These are phyloP conservation scores for Drosophila fungiperda DNA, from an alignment of 2,888 invertebrate genomes.

Conservation along the genomic window DNA sequence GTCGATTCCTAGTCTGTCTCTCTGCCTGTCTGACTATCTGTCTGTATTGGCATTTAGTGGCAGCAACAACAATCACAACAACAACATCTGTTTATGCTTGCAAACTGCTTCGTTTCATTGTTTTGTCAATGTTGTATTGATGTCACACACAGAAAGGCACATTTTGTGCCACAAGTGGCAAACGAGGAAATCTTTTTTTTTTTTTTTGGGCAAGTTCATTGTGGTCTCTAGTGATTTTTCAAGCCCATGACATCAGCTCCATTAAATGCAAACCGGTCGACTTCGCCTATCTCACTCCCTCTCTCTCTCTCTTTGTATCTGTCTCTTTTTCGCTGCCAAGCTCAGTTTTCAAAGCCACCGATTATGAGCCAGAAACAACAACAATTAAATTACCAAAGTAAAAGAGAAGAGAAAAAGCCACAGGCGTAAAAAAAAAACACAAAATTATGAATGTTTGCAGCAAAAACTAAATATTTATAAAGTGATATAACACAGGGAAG, in stretches of 20 bases:
- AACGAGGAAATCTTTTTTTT: slow-evolving; percentile 30
- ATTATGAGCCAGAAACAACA: slow-evolving; percentile 44
- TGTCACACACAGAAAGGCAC: slow-evolving; percentile 37
- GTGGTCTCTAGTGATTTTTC: slow-evolving; percentile 45
- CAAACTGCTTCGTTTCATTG: slow-evolving; percentile 28
- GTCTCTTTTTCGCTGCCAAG: slow-evolving; percentile 9
- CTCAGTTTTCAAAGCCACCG: slow-evolving; percentile 70
- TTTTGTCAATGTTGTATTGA: slow-evolving; percentile 68
- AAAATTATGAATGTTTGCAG: slow-evolving; percentile 30
- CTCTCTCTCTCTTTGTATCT: not conserved
- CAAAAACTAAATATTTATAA: slow-evolving; percentile 66
- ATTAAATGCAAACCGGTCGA: slow-evolving; percentile 70
- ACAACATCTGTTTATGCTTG: slow-evolving; percentile 51
- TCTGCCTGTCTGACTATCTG: slow-evolving; percentile 25
- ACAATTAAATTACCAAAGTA: slow-evolving; percentile 41
- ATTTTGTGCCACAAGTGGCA: slow-evolving; percentile 54
- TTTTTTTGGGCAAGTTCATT: slow-evolving; percentile 41
- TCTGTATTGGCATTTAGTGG: slow-evolving; percentile 67
- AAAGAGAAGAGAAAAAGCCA: slow-evolving; percentile 44
- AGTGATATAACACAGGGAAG: slow-evolving; percentile 51
- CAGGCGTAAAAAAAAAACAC: slow-evolving; percentile 13
- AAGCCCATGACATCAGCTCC: slow-evolving; percentile 71
- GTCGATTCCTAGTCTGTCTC: slow-evolving; percentile 22
- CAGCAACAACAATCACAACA: not conserved
- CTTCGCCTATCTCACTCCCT: slow-evolving; percentile 23